Conservation (phyloP, 2,113 vertebrate species). For the Corythornis cristatus region DNA sequence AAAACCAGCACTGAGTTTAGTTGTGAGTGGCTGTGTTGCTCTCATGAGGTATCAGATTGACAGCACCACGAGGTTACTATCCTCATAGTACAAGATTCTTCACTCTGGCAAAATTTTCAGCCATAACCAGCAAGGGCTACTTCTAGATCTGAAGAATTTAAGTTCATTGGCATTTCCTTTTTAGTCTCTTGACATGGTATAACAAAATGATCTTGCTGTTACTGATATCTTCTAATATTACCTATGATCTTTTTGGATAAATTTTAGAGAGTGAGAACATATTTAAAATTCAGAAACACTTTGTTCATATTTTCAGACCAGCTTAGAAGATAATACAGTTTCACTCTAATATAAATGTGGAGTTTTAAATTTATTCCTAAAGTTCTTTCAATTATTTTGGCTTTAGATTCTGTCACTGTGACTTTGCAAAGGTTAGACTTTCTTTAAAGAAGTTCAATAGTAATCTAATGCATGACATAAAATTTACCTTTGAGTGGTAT, state of each 20-base stretch:
- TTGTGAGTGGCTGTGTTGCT: background rate
- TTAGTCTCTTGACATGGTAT: background rate
- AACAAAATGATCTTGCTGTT: background rate
- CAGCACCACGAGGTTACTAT: background rate
- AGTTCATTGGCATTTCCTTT: background rate
- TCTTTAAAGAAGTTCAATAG: background rate
- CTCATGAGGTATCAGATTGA: background rate
- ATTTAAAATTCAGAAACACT: background rate
- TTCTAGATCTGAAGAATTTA: background rate
- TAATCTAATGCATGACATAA: background rate
- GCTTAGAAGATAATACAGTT: background rate
- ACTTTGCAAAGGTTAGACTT: background rate
- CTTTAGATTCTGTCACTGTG: background rate
- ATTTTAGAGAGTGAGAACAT: background rate
- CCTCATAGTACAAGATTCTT: background rate
- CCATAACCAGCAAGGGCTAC: background rate
- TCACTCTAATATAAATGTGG: background rate
- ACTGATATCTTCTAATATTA: background rate
- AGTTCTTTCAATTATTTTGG: background rate
- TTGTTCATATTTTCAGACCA: background rate
- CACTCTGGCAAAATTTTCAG: background rate
- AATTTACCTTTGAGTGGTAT: background rate
- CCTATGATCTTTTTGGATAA: background rate
- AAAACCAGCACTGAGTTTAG: background rate
- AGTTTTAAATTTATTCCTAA: background rate